phyloP scores from a whole-genome alignment of 2,888 invertebrate genomes.

The Harpalus rufipes region DNA sequence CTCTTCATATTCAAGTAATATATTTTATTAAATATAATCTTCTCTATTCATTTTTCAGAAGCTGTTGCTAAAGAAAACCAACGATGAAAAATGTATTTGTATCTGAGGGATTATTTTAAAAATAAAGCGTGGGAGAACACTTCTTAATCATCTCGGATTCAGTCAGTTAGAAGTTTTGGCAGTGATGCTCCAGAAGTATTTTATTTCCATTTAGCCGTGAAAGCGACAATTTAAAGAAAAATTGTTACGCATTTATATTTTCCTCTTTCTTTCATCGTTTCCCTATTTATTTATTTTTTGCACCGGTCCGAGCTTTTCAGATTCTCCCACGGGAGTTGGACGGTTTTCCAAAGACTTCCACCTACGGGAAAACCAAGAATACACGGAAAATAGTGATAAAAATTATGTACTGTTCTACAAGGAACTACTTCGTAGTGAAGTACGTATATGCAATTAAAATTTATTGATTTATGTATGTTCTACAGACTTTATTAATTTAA shows the following conservation, averaged over 20 bases:
- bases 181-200: slow-evolving; percentile 6
- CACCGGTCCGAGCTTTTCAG: neutral
- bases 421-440: too few relatives aligned
- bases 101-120: slow-evolving; percentile 16
- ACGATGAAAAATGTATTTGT: slow-evolving; percentile 15
- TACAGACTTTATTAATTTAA: too few relatives aligned
- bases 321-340: slow-evolving; percentile 23
- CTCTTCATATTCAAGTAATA: too few relatives aligned
- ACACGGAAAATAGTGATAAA: neutral
- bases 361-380: neutral
- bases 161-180: slow-evolving; percentile 29
- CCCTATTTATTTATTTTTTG: slow-evolving; percentile 37
- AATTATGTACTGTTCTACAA: neutral
- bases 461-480: too few relatives aligned
- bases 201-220: slow-evolving; percentile 43
- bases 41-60: neutral
- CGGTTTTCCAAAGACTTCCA: neutral
- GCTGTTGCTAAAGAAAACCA: neutral
- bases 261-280: slow-evolving; percentile 24
- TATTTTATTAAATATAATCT: too few relatives aligned
- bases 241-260: slow-evolving; percentile 23
- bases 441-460: too few relatives aligned
- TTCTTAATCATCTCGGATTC: slow-evolving; percentile 25
- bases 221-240: slow-evolving; percentile 44
- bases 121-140: slow-evolving; percentile 12